Conservation (phyloP, 2,797 vertebrate species). For the Rhinella marina region DNA sequence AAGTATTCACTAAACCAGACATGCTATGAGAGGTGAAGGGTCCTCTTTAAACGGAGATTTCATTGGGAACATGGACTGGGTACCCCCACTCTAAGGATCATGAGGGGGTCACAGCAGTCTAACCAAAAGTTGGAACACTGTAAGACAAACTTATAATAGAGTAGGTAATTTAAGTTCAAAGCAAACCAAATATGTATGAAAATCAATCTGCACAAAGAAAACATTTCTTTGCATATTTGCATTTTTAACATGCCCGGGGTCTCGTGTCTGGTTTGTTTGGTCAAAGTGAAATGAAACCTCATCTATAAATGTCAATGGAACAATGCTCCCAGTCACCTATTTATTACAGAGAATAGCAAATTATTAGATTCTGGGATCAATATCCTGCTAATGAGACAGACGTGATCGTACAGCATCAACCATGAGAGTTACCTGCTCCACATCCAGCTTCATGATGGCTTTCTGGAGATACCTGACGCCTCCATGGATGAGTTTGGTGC, state of each 20-base stretch:
- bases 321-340: conserved; percentile 24
- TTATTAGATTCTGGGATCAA: conserved; percentile 9
- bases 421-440: conserved; percentile 86
- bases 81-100: background rate
- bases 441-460: conserved; percentile 96
- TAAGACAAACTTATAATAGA: background rate
- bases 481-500: conserved; percentile 94
- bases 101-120: background rate
- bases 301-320: conserved; percentile 26
- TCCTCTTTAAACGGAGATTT: too few species aligned
- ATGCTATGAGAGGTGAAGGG: too few species aligned
- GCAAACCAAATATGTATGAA: background rate
- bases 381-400: conserved; percentile 6
- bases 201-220: conserved; percentile 9
- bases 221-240: conserved; percentile 31
- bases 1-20: too few species aligned
- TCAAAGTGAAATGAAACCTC: conserved; percentile 19
- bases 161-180: background rate
- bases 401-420: background rate
- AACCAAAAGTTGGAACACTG: background rate
- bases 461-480: conserved; percentile 98
- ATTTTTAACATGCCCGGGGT: conserved; percentile 14
- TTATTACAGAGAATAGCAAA: conserved; percentile 23
- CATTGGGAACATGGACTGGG: too few species aligned
- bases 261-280: conserved; percentile 15